These are phyloP conservation scores for Campaea margaritaria DNA, from an alignment of 2,888 invertebrate genomes.

Conservation along the genomic window DNA sequence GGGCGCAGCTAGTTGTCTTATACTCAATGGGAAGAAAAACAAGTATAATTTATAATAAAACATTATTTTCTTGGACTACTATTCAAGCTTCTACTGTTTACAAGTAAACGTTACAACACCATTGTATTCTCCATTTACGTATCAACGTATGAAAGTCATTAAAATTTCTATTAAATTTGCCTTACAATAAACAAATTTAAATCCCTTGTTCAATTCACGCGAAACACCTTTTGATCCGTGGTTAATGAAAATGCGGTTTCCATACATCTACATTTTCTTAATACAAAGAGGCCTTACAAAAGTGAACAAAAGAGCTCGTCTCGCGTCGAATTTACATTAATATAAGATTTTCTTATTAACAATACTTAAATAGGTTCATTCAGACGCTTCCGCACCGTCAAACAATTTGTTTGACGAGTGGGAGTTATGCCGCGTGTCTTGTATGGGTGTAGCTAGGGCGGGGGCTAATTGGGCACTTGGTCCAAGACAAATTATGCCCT, in stretches of 20 bases:
- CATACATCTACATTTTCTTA: slow-evolving; percentile 36
- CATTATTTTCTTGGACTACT: too few relatives aligned
- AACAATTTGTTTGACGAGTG: slow-evolving; percentile 67
- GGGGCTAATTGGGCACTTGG: not conserved
- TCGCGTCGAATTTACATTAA: slow-evolving; percentile 77
- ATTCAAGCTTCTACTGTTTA: too few relatives aligned
- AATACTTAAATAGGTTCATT: slow-evolving; percentile 71
- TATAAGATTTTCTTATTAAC: slow-evolving; percentile 78
- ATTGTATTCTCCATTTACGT: too few relatives aligned
- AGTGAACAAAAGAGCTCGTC: slow-evolving; percentile 69
- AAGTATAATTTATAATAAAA: too few relatives aligned
- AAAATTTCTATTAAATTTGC: slow-evolving; percentile 12
- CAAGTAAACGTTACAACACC: too few relatives aligned
- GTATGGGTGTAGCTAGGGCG: slow-evolving; percentile 29
- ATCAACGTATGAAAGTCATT: too few relatives aligned
- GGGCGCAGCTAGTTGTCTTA: too few relatives aligned
- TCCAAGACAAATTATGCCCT: not conserved
- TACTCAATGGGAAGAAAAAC: too few relatives aligned
- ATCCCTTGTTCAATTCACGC: slow-evolving; percentile 22
- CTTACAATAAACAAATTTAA: slow-evolving; percentile 21
- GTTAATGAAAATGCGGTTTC: slow-evolving; percentile 43
- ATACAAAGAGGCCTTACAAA: slow-evolving; percentile 66
- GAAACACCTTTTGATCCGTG: slow-evolving; percentile 34
- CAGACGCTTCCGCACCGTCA: slow-evolving; percentile 67
- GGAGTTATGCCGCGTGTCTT: slow-evolving; percentile 70